Evolutionary conservation across 2,888 invertebrate genomes (phyloP), one percentile per base, ranked within the genome.

Genomic region (Xanthorhoe designata): DNA sequence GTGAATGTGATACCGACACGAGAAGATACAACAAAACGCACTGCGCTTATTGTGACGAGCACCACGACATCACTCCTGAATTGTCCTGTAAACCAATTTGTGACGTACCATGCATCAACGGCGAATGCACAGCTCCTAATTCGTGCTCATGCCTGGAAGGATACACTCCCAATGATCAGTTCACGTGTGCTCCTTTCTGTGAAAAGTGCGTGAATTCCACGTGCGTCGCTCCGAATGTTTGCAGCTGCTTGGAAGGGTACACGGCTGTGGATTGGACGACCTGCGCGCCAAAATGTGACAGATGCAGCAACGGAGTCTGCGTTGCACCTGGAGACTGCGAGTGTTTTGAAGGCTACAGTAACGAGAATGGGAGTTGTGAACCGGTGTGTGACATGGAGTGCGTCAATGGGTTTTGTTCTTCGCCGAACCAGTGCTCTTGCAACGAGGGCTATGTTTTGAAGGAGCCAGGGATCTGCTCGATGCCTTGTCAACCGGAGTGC

Each of bases 61-160:
- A 85, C 0, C 86, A 79, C 47, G 61, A 69, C 0, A 68, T 83
- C 13, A 76, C 81, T 18, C 59, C 70, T 24, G 75, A 78, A 2
- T 72, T 85, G 7, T 75, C 70, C 3, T 84, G 84, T 56, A 52
- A 49, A 8, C 76, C 77, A 5, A 42, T 68, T 17, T 80, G 80
- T 52, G 74, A 82, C 47, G 86, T 89, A 50, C 75, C 79, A 0
- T 94, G 94, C 67, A 72, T 75, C 24, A 73, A 78, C 9, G 88
- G 90, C 3, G 60, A 69, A 17, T 91, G 90, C 62, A 75, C 75
- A 0, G 78, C 77, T 2, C 87, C 87, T 0, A 80, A 86, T 24
- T 73, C 61, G 0, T 90, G 91, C 63, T 71, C 75, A 7, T 85
- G 85, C 61, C 61, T 69, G 2, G 59, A 63, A 3, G 83, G 78